phyloP scores from a whole-genome alignment of 23 tunicate species.

The Oikopleura dioica region DNA sequence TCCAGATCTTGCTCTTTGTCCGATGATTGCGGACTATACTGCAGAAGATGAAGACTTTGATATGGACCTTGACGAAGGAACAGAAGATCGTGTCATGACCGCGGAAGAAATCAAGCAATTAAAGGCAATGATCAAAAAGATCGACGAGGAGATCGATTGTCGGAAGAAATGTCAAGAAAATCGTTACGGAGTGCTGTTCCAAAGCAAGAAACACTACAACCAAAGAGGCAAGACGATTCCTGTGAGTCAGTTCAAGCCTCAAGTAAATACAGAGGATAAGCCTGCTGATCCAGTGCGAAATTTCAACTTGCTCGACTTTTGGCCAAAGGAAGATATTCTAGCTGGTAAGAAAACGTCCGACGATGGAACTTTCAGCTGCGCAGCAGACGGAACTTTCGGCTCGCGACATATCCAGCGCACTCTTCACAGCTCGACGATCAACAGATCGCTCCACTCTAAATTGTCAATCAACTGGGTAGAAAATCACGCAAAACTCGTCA shows the following conservation, averaged over 20 bases:
- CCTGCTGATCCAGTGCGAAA: not conserved
- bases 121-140: not conserved
- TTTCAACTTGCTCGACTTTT: not conserved
- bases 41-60: too few relatives aligned
- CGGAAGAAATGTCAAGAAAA: not conserved
- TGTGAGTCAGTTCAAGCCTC: too few relatives aligned
- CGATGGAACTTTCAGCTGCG: not conserved
- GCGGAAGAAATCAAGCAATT: not conserved
- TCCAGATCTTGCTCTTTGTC: too few relatives aligned
- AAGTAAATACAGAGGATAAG: too few relatives aligned
- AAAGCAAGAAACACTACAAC: not conserved
- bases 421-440: not conserved
- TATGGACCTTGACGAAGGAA: too few relatives aligned
- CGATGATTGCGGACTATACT: too few relatives aligned
- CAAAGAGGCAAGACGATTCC: not conserved
- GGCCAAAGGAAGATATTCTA: not conserved
- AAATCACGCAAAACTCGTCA: not conserved
- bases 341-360: not conserved
- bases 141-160: not conserved
- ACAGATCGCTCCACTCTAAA: not conserved
- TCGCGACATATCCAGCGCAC: not conserved
- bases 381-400: not conserved
- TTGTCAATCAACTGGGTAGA: not conserved
- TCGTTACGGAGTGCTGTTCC: not conserved
- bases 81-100: not conserved